A percentile compares a stretch with the other conserved stretches of the same genome.
Conservation (phyloP, 2,888 invertebrate species). For the Hermaeophaga mercurialis region DNA sequence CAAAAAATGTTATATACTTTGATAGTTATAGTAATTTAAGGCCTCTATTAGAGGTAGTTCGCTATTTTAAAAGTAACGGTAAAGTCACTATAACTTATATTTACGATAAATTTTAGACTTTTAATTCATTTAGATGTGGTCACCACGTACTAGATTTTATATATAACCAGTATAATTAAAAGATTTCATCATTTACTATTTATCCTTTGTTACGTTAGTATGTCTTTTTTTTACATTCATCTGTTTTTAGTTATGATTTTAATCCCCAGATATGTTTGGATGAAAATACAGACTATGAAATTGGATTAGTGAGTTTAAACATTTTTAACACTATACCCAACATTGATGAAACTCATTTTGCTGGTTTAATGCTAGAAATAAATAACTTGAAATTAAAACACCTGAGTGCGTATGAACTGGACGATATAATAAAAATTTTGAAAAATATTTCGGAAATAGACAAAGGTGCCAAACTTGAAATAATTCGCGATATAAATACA, state of each 20-base stretch:
- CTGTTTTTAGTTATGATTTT: slow-evolving; percentile 5
- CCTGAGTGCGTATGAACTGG: no score
- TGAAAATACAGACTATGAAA: slow-evolving; percentile 20
- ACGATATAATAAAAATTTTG: no score
- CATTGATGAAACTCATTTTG: slow-evolving; percentile 16
- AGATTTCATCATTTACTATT: slow-evolving; percentile 2
- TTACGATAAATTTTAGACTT: not conserved
- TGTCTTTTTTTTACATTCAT: slow-evolving; percentile 1
- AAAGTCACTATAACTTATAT: no score
- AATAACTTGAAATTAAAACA: not conserved
- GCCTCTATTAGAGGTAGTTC: slow-evolving; percentile 25
- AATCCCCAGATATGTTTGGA: slow-evolving; percentile 26
- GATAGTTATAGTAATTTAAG: slow-evolving; percentile 29
- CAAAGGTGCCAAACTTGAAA: not conserved
- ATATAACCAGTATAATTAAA: slow-evolving; percentile 12
- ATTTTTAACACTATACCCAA: slow-evolving; percentile 24
- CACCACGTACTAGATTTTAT: slow-evolving; percentile 14
- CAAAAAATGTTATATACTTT: slow-evolving; percentile 27
- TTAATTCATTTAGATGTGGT: not conserved
- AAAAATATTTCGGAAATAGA: slow-evolving; percentile 1
- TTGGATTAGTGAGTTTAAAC: slow-evolving; percentile 23
- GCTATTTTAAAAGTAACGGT: slow-evolving; percentile 24
- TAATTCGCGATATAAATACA: slow-evolving; percentile 2
- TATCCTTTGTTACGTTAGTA: not conserved
- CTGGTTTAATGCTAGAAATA: not conserved